Conservation (phyloP, 2,113 vertebrate species). For the Apodemus sylvaticus region DNA sequence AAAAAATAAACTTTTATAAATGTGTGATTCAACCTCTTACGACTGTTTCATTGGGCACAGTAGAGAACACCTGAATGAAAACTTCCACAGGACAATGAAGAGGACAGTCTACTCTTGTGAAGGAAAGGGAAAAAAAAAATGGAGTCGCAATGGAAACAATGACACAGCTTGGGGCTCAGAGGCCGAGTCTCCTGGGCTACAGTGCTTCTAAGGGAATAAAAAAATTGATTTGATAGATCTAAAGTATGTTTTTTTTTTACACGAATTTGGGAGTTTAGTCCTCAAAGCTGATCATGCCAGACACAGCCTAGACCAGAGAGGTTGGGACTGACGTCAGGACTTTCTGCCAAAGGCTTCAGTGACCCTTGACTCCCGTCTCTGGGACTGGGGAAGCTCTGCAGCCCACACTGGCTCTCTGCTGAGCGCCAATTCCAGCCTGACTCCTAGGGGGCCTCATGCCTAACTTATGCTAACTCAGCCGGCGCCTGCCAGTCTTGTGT, state of each 20-base stretch:
- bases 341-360: not conserved
- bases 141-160: conserved; percentile 73
- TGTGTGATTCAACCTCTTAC: conserved; percentile 76
- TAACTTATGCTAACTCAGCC: not conserved
- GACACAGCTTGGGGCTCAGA: conserved; percentile 59
- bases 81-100: conserved; percentile 78
- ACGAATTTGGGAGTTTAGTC: conserved; percentile 28
- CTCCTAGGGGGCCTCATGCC: not conserved
- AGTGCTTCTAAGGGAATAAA: not conserved
- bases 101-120: conserved; percentile 77
- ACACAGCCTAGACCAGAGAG: conserved; percentile 13
- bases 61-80: conserved; percentile 75
- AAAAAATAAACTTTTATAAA: conserved; percentile 58
- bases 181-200: conserved; percentile 56
- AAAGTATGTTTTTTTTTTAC: conserved; percentile 47
- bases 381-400: not conserved
- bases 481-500: not conserved
- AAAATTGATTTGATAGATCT: conserved; percentile 54
- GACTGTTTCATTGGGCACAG: conserved; percentile 72
- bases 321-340: not conserved
- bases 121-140: conserved; percentile 60
- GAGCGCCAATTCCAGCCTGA: not conserved
- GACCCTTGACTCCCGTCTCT: not conserved
- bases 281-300: not conserved
- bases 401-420: not conserved